Conservation (phyloP, 2,888 invertebrate genomes). For the Synanthedon formicaeformis region DNA sequence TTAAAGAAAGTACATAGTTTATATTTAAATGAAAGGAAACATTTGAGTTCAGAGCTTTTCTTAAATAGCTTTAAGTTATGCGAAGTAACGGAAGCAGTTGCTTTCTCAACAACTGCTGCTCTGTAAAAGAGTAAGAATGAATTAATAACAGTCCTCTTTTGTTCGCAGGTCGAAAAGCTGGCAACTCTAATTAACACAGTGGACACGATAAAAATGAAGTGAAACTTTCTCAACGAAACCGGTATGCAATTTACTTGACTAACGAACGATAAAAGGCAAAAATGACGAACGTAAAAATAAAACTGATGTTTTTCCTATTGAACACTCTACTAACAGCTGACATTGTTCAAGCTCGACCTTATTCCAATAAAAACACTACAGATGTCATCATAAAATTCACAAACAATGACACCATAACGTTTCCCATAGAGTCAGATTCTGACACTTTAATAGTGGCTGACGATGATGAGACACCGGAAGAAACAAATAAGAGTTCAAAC, state of each 20-base stretch:
- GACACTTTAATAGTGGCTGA: constrained; percentile 54
- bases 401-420: constrained; percentile 41
- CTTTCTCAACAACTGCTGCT: no score
- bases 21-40: no score
- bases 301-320: constrained; percentile 55
- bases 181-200: background rate
- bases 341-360: constrained; percentile 48
- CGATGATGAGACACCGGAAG: constrained; percentile 37
- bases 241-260: background rate
- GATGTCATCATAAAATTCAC: constrained; percentile 37
- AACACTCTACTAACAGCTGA: constrained; percentile 49
- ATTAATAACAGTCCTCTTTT: background rate
- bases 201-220: background rate
- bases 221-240: background rate
- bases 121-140: background rate
- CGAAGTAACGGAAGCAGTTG: no score
- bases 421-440: constrained; percentile 50
- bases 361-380: constrained; percentile 26
- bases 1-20: no score
- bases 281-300: constrained; percentile 65
- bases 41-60: no score
- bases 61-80: no score
- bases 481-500: constrained; percentile 41
- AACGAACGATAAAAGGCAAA: background rate
- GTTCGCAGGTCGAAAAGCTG: background rate